Percentiles rank a stretch among this genome's conserved stretches.
phyloP scores from a whole-genome alignment of 2,888 invertebrate species.

The Hemicrepidius hirtus region DNA sequence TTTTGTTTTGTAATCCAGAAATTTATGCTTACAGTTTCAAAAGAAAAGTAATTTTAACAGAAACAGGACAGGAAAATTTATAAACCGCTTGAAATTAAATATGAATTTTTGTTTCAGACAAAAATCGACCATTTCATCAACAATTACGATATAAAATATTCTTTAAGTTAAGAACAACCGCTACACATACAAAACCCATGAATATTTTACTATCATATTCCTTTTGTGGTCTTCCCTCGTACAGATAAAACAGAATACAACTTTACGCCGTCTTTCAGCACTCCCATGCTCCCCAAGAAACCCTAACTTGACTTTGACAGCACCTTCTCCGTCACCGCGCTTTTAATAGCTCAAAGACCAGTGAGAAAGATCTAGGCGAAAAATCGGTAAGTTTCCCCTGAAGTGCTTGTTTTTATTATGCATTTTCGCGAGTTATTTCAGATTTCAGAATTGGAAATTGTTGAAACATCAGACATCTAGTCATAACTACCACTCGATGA shows the following conservation, averaged over 20 bases:
- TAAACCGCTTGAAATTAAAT: conserved; percentile 15
- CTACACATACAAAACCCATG: conserved; percentile 38
- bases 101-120: not conserved
- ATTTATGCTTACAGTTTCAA: conserved; percentile 38
- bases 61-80: conserved; percentile 14
- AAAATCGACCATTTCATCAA: not conserved
- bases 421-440: conserved; percentile 23
- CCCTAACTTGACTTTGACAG: conserved; percentile 46
- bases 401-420: conserved; percentile 31
- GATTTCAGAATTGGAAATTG: conserved; percentile 22
- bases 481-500: conserved; percentile 9
- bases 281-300: conserved; percentile 44
- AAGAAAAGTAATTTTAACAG: conserved; percentile 20
- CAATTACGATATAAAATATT: not conserved
- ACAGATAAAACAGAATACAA: conserved; percentile 50
- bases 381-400: conserved; percentile 31
- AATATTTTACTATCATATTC: conserved; percentile 53
- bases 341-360: conserved; percentile 47
- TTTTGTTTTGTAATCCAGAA: conserved; percentile 38
- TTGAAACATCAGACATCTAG: conserved; percentile 17
- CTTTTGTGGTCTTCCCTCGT: conserved; percentile 49
- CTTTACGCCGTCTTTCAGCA: conserved; percentile 43
- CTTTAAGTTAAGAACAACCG: conserved; percentile 10
- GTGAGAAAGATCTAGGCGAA: conserved; percentile 29
- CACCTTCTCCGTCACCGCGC: conserved; percentile 34